Conservation (phyloP, 1,140 invertebrate species). For the Drosophila sulfurigaster region DNA sequence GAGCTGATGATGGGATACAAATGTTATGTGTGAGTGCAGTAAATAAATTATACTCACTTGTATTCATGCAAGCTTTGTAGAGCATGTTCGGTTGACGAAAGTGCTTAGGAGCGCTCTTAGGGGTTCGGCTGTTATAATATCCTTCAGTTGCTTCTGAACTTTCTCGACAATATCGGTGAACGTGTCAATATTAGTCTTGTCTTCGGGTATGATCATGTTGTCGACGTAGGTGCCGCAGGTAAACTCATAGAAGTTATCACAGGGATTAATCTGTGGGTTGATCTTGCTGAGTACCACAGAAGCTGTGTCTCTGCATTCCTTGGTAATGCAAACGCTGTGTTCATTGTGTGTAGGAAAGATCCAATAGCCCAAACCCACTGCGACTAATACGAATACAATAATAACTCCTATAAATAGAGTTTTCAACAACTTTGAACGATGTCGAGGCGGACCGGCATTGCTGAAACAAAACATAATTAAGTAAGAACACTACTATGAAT, state of each 20-base stretch:
- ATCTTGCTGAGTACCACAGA: constrained; percentile 90
- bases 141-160: constrained; percentile 91
- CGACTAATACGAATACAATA: too few species aligned
- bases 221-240: constrained; percentile 91
- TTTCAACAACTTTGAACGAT: constrained; percentile 90
- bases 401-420: too few species aligned
- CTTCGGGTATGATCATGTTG: constrained; percentile 90
- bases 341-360: neutral
- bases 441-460: too few species aligned
- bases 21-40: neutral
- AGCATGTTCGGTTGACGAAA: constrained; percentile 91
- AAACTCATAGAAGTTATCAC: constrained; percentile 95
- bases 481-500: too few species aligned
- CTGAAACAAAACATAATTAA: too few species aligned
- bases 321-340: constrained; percentile 86
- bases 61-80: constrained; percentile 94
- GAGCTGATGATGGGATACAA: constrained; percentile 85
- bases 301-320: constrained; percentile 90
- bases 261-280: constrained; percentile 91
- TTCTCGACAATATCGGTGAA: constrained; percentile 93
- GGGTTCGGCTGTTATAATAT: constrained; percentile 90
- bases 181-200: constrained; percentile 91
- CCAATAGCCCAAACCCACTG: too few species aligned
- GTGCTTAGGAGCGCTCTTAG: constrained; percentile 89
- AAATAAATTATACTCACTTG: constrained; percentile 87